Evolutionary conservation across 2,888 invertebrate species (phyloP), one percentile per base, ranked within the genome.

Genomic region (Epirrita christyi): DNA sequence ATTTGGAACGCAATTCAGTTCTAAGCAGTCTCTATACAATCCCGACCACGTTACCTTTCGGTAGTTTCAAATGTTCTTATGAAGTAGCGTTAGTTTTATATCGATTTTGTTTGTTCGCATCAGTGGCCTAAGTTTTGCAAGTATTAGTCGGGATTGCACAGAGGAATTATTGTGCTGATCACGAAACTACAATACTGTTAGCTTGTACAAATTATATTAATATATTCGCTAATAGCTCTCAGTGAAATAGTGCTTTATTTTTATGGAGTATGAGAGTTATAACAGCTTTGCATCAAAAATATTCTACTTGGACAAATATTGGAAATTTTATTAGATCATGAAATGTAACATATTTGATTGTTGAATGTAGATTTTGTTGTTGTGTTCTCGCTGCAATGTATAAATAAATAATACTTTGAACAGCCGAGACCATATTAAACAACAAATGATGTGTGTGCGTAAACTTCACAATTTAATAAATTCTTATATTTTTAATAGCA

Each of bases 121-220:
- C 67, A 62, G 58, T 67, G 78, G 78, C 76, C 75, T 79, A 78
- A 76, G 55, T 71, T 70, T 59, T 11, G 59, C 63, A 41, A 63
- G 58, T 64, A 58, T 59, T 66, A 69, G 69, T 75, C 76, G 79
- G 55, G 78, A 76, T 78, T 83, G 77, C 78, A 73, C 71, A 73
- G 76, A 77, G 77, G 70, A 54, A 32, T 42, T 38, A 64, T 61
- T 63, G 65, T 66, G 66, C 67, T 69, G 66, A 65, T 72, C 73
- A 66, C 62, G 68, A 63, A 75, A 66, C 59, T 68, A 68, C 61
- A 63, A 64, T 68, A 70, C 61, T 67, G 72, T 82, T 81, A 80
- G 84, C 79, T 79, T 83, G 81, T 85, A 83, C 81, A 85, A 85
- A 85, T 78, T 78, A 78, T 80, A 81, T 80, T 82, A 78, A 82